Conservation (phyloP, 1,140 invertebrate species). For the Drosophila prosaltans region DNA sequence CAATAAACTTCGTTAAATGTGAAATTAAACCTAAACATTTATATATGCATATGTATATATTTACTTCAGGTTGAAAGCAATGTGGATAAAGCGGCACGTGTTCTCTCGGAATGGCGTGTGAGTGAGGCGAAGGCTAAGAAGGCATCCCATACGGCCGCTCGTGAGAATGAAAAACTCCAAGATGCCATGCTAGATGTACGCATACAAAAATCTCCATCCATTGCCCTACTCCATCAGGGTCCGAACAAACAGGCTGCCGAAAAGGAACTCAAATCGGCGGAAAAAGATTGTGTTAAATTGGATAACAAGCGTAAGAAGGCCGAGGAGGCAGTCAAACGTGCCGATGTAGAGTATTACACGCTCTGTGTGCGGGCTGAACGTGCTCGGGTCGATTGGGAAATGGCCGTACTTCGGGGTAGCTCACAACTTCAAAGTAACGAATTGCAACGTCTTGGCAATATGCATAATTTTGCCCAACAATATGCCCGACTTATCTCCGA, state of each 20-base stretch:
- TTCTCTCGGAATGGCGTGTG: conserved; percentile 91
- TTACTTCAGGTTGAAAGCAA: conserved; percentile 88
- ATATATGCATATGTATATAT: neutral
- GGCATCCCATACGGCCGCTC: conserved; percentile 90
- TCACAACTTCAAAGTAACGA: conserved; percentile 92
- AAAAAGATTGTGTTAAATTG: conserved; percentile 87
- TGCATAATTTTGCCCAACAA: conserved; percentile 90
- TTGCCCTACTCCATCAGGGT: conserved; percentile 83
- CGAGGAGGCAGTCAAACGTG: conserved; percentile 94
- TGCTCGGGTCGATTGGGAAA: conserved; percentile 95
- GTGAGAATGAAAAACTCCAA: conserved; percentile 95
- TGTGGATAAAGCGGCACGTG: conserved; percentile 93
- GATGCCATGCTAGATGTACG: conserved; percentile 86
- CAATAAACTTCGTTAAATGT: neutral
- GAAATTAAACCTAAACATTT: neutral
- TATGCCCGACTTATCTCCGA: conserved; percentile 91
- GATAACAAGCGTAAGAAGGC: conserved; percentile 94
- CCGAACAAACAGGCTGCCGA: conserved; percentile 79
- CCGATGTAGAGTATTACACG: conserved; percentile 97
- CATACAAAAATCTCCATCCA: conserved; percentile 83
- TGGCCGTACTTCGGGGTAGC: conserved; percentile 91
- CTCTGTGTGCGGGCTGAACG: conserved; percentile 94
- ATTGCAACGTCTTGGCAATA: conserved; percentile 92
- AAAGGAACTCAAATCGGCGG: conserved; percentile 83
- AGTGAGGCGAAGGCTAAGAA: conserved; percentile 94